phyloP scores from a whole-genome alignment of 2,113 vertebrate species.

The Campylorhamphus procurvoides region DNA sequence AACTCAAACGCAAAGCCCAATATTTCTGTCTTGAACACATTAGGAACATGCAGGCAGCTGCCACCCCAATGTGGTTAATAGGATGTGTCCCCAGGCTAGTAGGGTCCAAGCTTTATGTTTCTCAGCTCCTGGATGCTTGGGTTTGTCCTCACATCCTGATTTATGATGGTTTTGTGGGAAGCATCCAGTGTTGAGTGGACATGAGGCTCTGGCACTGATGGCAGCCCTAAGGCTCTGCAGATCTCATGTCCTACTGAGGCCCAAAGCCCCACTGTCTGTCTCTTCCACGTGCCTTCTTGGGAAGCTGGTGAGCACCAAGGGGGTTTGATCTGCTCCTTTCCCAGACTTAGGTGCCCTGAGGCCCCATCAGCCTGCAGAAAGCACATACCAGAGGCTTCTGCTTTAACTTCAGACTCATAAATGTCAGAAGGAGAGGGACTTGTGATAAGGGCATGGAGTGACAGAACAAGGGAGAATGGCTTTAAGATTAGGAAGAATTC shows the following conservation, averaged over 20 bases:
- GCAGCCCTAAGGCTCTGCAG: background rate
- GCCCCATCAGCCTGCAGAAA: background rate
- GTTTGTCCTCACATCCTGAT: rapidly evolving
- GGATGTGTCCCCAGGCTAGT: background rate
- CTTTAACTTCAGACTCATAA: background rate
- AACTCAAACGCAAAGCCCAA: background rate
- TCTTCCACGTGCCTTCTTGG: background rate
- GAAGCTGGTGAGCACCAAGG: background rate
- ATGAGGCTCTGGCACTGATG: rapidly evolving
- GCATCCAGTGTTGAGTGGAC: rapidly evolving
- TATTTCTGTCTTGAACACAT: rapidly evolving
- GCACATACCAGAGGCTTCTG: rapidly evolving
- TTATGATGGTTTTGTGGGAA: background rate
- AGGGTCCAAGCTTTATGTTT: background rate
- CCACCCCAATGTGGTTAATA: rapidly evolving
- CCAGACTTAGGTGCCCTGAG: background rate
- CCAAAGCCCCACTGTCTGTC: no score
- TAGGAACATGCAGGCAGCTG: background rate
- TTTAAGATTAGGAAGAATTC: background rate
- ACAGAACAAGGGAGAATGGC: background rate
- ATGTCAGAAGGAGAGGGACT: background rate
- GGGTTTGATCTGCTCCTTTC: background rate
- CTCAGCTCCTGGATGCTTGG: background rate
- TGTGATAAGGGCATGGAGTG: background rate
- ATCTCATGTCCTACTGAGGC: rapidly evolving